Base-by-base conservation (phyloP, 2,113 vertebrate species). In the Jaculus jaculus region DNA sequence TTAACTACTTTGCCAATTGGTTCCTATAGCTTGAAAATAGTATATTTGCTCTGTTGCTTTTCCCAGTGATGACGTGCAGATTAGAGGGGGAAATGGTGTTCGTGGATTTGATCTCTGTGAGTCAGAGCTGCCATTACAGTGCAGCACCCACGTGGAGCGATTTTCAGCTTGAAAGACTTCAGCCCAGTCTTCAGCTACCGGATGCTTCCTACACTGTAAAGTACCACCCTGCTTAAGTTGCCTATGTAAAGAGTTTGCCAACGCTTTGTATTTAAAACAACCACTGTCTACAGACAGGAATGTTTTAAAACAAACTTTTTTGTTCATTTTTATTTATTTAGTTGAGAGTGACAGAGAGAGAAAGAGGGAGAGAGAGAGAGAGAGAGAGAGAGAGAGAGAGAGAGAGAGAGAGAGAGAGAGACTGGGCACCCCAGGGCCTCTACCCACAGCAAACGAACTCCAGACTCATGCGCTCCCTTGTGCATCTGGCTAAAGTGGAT, bases 31-130 rank as follows among this genome's bases (percentile, higher is more conserved):
- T 82, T 80, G 66, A 89, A 90, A 93, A 88, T 75, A 94, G 84
- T 86, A 80, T 83, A 93, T 88, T 94, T 94, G 42, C 75, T 88
- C 86, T 88, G 87, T 96, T 93, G 65, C 42, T 91, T 95, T 96
- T 92, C 54, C 39, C 24, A 73, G 92, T 63, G 60, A 80, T 91
- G 66, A 51, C 63, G 58, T 88, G 42, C 51, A 92, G 65, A 89
- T 58, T 78, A 81, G 87, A 79, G 32, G 69, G 69, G 61, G 17
- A 60, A 88, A 79, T 60, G 21, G 23, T 68, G 88, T 82, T 74
- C 12, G 8, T 75, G 37, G 66, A 79, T 63, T 86, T 93, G 60
- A 51, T 88, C 61, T 75, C 42, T 83, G 72, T 30, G 39, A 93
- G 58, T 74, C 90, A 91, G 95, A 94, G 71, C 85, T 79, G 32